Base-by-base conservation (phyloP, 2,797 vertebrate species). In the Artibeus lituratus region DNA sequence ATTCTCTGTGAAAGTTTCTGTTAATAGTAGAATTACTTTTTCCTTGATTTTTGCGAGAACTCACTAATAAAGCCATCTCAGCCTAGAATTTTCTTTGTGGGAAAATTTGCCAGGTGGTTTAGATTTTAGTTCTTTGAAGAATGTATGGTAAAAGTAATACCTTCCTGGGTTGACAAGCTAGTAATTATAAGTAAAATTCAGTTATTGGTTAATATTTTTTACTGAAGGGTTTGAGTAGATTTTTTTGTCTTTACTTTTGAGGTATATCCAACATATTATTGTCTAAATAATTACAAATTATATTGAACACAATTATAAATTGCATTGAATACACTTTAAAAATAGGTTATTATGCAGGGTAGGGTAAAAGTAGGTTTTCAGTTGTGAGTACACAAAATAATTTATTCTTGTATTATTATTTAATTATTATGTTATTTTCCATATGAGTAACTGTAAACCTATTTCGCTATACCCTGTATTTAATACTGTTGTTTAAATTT, bases 21-120 rank as follows among this genome's bases (percentile, higher is more conserved):
- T 89, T 78, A 91, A 85, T 87, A 82, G 7, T 91, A 9, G 37
- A 62, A 86, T 95, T 95, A 47, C 8, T 59, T 90, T 94, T 85
- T 67, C 29, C 19, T 57, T 90, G 42, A 83, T 81, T 85, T 51
- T 94, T 95, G 74, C 29, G 74, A 74, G 80, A 93, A 82, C 32
- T 94, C 49, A 86, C 2, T 78, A 74, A 51, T 97, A 90, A 94
- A 87, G 35, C 24, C 42, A 7, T 67, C n/a, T 80, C 74, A 22
- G 14, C 39, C 78, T 77, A 19, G 49, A 59, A 47, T 55, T 94
- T 70, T 93, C 49, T 77, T 91, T 67, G 65, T 69, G 76, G 21
- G 62, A 74, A 49, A 76, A 86, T 51, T 80, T 86, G 21, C 55
- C 44, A 76, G 32, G 10, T 91, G 11, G 37, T 73, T 88, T 85